A percentile compares a stretch with the other conserved stretches of the same genome.
These are phyloP conservation scores for Hyles vespertilio DNA, from an alignment of 1,140 invertebrate species.

Conservation along the genomic window DNA sequence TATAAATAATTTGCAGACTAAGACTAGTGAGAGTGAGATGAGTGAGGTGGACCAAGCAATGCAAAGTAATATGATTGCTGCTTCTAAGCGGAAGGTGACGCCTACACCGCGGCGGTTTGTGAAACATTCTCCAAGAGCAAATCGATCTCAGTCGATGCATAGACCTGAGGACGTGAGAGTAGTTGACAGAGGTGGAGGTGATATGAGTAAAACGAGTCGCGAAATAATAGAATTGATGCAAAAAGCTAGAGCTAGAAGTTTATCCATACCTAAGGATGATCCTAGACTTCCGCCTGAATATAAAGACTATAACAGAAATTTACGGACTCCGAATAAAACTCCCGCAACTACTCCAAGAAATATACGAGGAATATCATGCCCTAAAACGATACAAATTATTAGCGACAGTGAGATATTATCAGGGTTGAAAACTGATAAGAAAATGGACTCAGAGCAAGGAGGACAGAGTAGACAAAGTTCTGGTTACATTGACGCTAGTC, in stretches of 20 bases:
- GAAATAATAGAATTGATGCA: conserved; percentile 73
- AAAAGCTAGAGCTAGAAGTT: conserved; percentile 70
- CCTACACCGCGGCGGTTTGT: conserved; percentile 57
- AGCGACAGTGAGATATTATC: conserved; percentile 74
- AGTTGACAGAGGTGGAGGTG: conserved; percentile 57
- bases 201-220: conserved; percentile 67
- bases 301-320: conserved; percentile 47
- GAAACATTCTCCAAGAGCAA: conserved; percentile 62
- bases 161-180: conserved; percentile 44
- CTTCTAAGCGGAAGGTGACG: conserved; percentile 52
- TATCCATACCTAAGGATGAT: conserved; percentile 71
- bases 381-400: conserved; percentile 74
- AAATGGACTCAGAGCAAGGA: conserved; percentile 30
- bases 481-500: conserved; percentile 71
- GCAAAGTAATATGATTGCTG: conserved; percentile 47
- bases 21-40: conserved; percentile 77
- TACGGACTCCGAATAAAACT: conserved; percentile 69
- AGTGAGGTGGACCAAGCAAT: conserved; percentile 64
- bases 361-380: conserved; percentile 66
- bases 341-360: conserved; percentile 50
- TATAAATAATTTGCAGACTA: conserved; percentile 69
- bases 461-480: conserved; percentile 60
- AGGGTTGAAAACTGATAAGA: conserved; percentile 63
- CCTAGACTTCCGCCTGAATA: conserved; percentile 53
- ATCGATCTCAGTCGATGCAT: conserved; percentile 64